Conservation (phyloP, 2,888 invertebrate species). For the Chalcis sispes region DNA sequence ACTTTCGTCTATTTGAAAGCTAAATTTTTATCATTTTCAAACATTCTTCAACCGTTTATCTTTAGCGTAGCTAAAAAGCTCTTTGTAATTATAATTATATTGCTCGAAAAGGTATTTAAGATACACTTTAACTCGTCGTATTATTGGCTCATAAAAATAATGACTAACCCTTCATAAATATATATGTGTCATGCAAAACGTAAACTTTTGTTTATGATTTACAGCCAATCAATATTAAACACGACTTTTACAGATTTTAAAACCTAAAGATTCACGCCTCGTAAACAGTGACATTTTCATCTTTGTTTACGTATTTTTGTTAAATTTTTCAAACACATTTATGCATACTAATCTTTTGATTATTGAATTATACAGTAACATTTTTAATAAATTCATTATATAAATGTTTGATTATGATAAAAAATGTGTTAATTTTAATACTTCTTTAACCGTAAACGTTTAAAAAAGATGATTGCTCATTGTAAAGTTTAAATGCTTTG, state of each 20-base stretch:
- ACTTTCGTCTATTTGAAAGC: too few relatives aligned
- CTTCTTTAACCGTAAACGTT: too few relatives aligned
- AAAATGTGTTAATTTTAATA: too few relatives aligned
- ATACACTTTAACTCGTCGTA: slow-evolving; percentile 40
- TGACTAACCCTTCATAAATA: slow-evolving; percentile 44
- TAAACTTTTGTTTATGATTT: slow-evolving; percentile 50
- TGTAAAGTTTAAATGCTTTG: too few relatives aligned
- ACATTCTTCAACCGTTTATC: too few relatives aligned
- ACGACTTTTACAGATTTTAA: slow-evolving; percentile 39
- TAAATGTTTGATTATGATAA: too few relatives aligned
- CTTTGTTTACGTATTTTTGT: slow-evolving; percentile 28
- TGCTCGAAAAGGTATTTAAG: slow-evolving; percentile 34
- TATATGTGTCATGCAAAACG: slow-evolving; percentile 36
- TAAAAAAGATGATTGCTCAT: too few relatives aligned
- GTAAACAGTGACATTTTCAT: slow-evolving; percentile 11
- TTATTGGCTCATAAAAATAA: slow-evolving; percentile 50
- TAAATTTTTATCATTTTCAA: too few relatives aligned
- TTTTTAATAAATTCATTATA: too few relatives aligned
- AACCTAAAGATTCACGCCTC: slow-evolving; percentile 10
- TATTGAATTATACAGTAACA: too few relatives aligned
- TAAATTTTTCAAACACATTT: slow-evolving; percentile 34
- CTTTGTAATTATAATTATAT: background rate
- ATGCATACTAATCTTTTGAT: background rate
- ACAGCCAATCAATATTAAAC: slow-evolving; percentile 44
- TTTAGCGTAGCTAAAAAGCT: too few relatives aligned